Conservation (phyloP, 1,140 invertebrate genomes). For the Drosophila baimaii region DNA sequence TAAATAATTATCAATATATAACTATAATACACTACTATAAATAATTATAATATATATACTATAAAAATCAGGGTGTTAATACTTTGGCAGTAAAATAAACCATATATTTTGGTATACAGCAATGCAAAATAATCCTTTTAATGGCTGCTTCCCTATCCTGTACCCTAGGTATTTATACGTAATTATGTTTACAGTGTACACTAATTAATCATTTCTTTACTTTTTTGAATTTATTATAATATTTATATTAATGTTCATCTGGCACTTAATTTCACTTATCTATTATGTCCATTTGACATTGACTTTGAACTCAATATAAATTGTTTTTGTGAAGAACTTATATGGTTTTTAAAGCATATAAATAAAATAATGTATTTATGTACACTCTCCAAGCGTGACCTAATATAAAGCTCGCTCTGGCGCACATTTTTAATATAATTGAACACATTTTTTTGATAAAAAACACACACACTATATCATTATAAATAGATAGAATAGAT, state of each 20-base stretch:
- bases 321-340: neutral
- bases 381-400: neutral
- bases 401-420: neutral
- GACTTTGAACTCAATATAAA: neutral
- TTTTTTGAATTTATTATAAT: too few species aligned
- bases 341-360: neutral
- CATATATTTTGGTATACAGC: neutral
- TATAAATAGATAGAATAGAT: too few species aligned
- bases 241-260: too few species aligned
- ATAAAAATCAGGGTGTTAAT: too few species aligned
- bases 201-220: neutral
- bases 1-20: too few species aligned
- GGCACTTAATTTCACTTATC: neutral
- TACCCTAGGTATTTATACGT: too few species aligned
- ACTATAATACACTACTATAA: too few species aligned
- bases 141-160: too few species aligned
- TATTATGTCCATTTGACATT: neutral
- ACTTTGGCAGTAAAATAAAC: neutral
- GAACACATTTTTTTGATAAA: too few species aligned
- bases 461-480: neutral
- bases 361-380: neutral
- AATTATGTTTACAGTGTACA: too few species aligned
- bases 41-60: too few species aligned
- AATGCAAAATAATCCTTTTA: neutral
- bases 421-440: neutral